Evolutionary conservation across 2,113 vertebrate genomes (phyloP), one percentile per base, ranked within the genome.

Genomic region (Syngnathoides biaculeatus): DNA sequence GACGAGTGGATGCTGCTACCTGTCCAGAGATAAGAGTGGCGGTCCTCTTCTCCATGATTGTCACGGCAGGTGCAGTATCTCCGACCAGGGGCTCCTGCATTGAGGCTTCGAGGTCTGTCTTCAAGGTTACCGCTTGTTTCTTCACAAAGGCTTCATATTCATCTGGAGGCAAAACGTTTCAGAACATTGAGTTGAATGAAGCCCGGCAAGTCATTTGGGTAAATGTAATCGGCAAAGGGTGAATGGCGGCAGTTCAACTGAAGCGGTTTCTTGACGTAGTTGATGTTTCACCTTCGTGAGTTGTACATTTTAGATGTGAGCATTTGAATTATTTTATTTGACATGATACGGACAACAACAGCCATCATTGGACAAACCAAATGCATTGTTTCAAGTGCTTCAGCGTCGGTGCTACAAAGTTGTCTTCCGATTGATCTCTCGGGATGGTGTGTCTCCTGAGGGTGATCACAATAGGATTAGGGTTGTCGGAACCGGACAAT

Each of bases 131-230:
- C 91, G 94, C 94, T 79, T 95, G 92, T 88, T 92, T 94, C 88
- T 93, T 95, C 86, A 96, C 83, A 83, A 94, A 92, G 48, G 83
- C 81, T 69, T 98, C 95, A 2, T 95, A 98, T 80, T 95, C 94
- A 90, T 93, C 97, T 99, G 89, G 76, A 58, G 64, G 40, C 15
- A 30, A 57, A 5, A 61, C 7, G 3, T 58, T 58, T 20, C 27
- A 58, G 5, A 2, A 20, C 45, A 47, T 4, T 6, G 4, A 5
- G 4, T 5, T 45, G 43, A 15, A 45, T 1, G 43, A 13, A 50
- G 2, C 8, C 8, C 19, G 2, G 7, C 47, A 0, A 7, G 2
- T 52, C 20, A 22, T n/a, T n/a, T 9, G 17, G 3, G 45, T 19
- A 0, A 17, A 1, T 4, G 45, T 17, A 7, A 17, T 47, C 5